Percentiles rank a stretch among this genome's conserved stretches.
Conservation (phyloP, 2,113 vertebrate species). For the Anguilla rostrata region DNA sequence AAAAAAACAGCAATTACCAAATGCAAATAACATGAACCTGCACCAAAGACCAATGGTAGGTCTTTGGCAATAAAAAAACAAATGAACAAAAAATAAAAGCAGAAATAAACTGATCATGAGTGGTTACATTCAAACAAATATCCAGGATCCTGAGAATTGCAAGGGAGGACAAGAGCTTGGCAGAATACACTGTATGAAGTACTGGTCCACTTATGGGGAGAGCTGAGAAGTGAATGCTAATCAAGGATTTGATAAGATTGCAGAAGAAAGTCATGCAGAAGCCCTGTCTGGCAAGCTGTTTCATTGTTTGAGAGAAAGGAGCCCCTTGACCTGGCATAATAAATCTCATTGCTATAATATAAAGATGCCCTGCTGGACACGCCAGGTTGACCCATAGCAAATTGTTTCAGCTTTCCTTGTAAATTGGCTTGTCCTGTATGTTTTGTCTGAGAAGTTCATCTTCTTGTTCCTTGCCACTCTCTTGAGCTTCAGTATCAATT, state of each 20-base stretch:
- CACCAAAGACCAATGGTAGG: not conserved
- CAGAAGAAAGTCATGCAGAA: not conserved
- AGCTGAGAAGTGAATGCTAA: not conserved
- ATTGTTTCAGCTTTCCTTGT: not conserved
- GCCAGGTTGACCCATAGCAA: not conserved
- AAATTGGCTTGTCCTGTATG: conserved; percentile 3
- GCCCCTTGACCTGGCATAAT: not conserved
- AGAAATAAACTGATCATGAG: not conserved
- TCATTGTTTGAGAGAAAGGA: not conserved
- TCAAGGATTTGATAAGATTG: not conserved
- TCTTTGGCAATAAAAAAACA: not conserved
- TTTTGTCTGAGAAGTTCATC: not conserved
- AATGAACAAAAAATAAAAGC: not conserved
- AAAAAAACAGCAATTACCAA: no score
- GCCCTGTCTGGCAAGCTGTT: not conserved
- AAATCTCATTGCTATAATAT: not conserved
- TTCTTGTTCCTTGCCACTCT: not conserved
- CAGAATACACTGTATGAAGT: conserved; percentile 3
- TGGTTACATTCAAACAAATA: not conserved
- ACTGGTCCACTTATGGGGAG: conserved; percentile 16
- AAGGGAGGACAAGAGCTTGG: conserved; percentile 9
- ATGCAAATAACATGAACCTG: not conserved
- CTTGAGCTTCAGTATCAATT: not conserved
- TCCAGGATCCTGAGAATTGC: not conserved
- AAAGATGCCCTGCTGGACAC: not conserved